phyloP scores from a whole-genome alignment of 2,113 vertebrate genomes.

The Crotophaga sulcirostris region DNA sequence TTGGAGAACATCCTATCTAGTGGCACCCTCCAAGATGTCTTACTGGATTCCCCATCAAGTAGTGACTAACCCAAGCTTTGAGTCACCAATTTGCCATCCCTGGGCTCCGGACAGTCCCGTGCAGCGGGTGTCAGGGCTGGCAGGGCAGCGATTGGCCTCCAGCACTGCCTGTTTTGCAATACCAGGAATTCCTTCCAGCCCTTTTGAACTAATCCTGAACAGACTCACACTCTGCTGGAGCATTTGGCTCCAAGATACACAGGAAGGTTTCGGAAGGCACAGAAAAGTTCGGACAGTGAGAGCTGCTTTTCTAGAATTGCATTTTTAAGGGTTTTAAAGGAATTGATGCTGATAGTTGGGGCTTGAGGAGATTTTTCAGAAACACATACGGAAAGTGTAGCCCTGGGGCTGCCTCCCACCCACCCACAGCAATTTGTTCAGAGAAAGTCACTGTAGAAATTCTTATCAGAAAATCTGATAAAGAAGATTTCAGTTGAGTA shows the following conservation, averaged over 20 bases:
- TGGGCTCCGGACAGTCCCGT: background rate
- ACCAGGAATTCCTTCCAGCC: slow-evolving; percentile 40
- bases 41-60: background rate
- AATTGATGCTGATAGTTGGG: background rate
- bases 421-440: background rate
- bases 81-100: slow-evolving; percentile 18
- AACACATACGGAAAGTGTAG: rapidly evolving
- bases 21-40: background rate
- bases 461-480: background rate
- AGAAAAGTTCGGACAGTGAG: background rate
- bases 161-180: background rate
- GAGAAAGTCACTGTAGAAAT: background rate
- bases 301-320: background rate
- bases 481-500: background rate
- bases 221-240: background rate
- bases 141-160: background rate
- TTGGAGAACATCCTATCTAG: slow-evolving; percentile 56
- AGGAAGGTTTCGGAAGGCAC: background rate
- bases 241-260: background rate
- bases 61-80: background rate
- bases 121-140: background rate
- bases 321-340: background rate
- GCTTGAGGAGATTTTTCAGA: background rate
- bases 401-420: background rate
- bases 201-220: slow-evolving; percentile 29